Evolutionary conservation across 2,888 invertebrate genomes (phyloP), one percentile per base, ranked within the genome.

Genomic region (Nasonia oneida): DNA sequence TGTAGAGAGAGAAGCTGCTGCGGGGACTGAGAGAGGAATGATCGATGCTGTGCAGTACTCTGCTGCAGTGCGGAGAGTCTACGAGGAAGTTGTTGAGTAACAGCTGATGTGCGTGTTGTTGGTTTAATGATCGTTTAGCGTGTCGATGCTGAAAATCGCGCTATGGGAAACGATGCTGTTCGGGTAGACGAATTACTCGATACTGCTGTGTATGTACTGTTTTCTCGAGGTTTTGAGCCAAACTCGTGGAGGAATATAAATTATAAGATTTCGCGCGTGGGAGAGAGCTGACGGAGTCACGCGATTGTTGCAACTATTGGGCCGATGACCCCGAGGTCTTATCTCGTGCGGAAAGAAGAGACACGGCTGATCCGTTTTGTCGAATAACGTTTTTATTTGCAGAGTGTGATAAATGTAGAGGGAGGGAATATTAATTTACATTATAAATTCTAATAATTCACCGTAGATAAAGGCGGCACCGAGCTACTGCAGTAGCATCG

Each of bases 41-140:
- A 80, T 80, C 80, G 80, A 80, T 80, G 70, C 57, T 23, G n/a
- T n/a, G 57, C 37, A 37, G 37, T 18, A n/a, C 64, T 61, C 23
- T 12, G 42, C 0, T 12, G 42, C 42, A 42, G 3, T 53, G 29
- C 29, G 15, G 2, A 53, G 15, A n/a, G 5, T 57, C 4, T n/a
- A 80, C 64, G 14, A 80, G 53, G 67, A 67, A 47, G 42, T 50
- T 37, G 77, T 77, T 70, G 23, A 33, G 33, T 50, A 80, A 80
- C 53, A 80, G 53, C 53, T 71, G 78, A 79, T 79, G 37, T 33
- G 29, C 37, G 6, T 57, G 76, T n/a, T 77, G 23, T 64, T 64
- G 23, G 15, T 77, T 77, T 77, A 77, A 47, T 23, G 64, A 14
- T 57, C 76, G 53, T 61, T 61, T 61, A 61, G 57, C 53, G 42